Evolutionary conservation across 2,888 invertebrate genomes (phyloP).

Genomic region (Leptura quadrifasciata): DNA sequence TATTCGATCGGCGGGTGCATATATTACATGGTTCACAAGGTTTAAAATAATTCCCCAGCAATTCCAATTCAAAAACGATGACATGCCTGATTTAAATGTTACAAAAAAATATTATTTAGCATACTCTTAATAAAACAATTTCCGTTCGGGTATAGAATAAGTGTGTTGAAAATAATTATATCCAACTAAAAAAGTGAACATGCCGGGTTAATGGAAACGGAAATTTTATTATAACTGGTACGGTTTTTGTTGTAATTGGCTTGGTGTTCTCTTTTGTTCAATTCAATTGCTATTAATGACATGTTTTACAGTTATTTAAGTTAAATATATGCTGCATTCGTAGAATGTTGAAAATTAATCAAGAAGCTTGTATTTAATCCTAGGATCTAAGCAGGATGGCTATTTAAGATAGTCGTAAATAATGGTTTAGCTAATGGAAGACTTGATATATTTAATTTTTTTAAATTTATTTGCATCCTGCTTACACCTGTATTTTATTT

Average conservation of each 20-base stretch:
- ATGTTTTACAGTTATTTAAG: background rate
- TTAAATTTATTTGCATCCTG: no score
- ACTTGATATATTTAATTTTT: no score
- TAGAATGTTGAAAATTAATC: no score
- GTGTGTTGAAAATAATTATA: background rate
- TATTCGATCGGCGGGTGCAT: background rate
- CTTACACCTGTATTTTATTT: no score
- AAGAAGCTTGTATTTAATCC: no score
- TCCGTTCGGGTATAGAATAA: background rate
- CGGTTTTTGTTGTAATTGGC: background rate
- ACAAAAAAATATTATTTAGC: slow-evolving; percentile 2
- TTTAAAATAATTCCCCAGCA: background rate
- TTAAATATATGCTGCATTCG: background rate
- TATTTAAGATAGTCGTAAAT: no score
- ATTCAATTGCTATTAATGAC: slow-evolving; percentile 1
- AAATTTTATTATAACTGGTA: background rate
- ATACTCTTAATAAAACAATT: background rate
- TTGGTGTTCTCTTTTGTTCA: background rate
- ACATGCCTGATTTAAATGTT: background rate
- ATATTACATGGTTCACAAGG: background rate
- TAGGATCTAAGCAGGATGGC: no score
- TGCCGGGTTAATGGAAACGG: background rate
- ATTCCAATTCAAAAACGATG: background rate
- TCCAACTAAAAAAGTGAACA: background rate
- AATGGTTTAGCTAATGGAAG: no score